Evolutionary conservation across 2,888 invertebrate species (phyloP).

Genomic region (Thymelicus lineola): DNA sequence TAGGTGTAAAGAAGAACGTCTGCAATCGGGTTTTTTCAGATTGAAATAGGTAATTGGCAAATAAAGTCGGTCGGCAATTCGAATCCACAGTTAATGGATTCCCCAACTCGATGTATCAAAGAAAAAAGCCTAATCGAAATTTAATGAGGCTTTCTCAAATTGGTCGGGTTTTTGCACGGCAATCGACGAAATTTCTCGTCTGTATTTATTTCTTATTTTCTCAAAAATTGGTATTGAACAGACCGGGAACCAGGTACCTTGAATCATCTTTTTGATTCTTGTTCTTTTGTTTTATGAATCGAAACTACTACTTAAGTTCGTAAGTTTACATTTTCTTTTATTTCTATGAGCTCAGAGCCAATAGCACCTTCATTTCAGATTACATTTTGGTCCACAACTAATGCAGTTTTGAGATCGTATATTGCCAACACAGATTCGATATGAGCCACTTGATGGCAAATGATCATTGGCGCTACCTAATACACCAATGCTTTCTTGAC

Average conservation of each 20-base stretch:
- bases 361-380: too few relatives aligned
- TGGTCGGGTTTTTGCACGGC: slow-evolving; percentile 42
- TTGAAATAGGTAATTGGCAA: slow-evolving; percentile 15
- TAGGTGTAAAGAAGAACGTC: too few relatives aligned
- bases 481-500: too few relatives aligned
- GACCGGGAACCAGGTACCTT: background rate
- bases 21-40: background rate
- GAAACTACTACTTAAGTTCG: too few relatives aligned
- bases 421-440: too few relatives aligned
- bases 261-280: background rate
- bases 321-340: too few relatives aligned
- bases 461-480: too few relatives aligned
- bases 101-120: slow-evolving; percentile 36
- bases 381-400: too few relatives aligned
- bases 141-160: slow-evolving; percentile 49
- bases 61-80: slow-evolving; percentile 26
- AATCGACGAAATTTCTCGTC: slow-evolving; percentile 39
- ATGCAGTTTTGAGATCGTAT: too few relatives aligned
- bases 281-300: background rate
- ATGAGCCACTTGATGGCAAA: too few relatives aligned
- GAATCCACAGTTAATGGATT: slow-evolving; percentile 34
- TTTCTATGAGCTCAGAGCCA: too few relatives aligned
- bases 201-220: slow-evolving; percentile 16
- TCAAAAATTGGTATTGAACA: background rate
- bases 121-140: slow-evolving; percentile 48